Base-by-base conservation (phyloP, 2,797 vertebrate species). In the Micromesistius poutassou region DNA sequence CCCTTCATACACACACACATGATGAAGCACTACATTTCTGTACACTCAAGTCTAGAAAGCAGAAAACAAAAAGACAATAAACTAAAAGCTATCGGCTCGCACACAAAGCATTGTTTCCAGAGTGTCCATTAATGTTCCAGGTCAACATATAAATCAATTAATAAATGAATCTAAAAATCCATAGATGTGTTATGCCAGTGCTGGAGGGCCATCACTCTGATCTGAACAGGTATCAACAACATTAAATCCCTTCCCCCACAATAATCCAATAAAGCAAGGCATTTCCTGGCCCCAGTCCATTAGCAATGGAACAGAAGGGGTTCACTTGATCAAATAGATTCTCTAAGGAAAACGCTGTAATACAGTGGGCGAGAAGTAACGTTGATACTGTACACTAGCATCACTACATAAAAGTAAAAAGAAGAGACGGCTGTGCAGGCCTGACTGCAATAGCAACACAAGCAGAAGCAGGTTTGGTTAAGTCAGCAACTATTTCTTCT, bases 401-500 rank as follows among this genome's bases (percentile, higher is more conserved):
- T 28, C 22, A n/a, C 22, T 62, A 25, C 4, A n/a, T 62, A n/a
- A 66, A 28, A 25, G 28, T 8, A 9, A 62, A 8, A 62, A 25
- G 1, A 31, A 70, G 28, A n/a, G n/a, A 70, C 8, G 30, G 66
- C 66, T 70, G 66, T 28, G 28, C 40, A 42, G 40, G 66, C 28
- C 66, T 22, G 28, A 73, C 81, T 62, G 85, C 84, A 84, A 80
- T 30, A 80, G 71, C 75, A 83, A 42, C 40, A 42, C 40, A 77
- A 77, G 73, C 73, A 46, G 33, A 74, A 38, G 31, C 40, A 30
- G 71, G 82, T 86, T 84, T 88, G 85, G 84, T 86, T 86, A 87
- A 87, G 90, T 90, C 90, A 90, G 90, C 87, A 90, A 74, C 82
- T 86, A 76, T 3, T 30, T 77, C 28, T 77, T 46, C 85, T 81